Conservation (phyloP, 2,888 invertebrate genomes). For the Iselma pallidipennis region DNA sequence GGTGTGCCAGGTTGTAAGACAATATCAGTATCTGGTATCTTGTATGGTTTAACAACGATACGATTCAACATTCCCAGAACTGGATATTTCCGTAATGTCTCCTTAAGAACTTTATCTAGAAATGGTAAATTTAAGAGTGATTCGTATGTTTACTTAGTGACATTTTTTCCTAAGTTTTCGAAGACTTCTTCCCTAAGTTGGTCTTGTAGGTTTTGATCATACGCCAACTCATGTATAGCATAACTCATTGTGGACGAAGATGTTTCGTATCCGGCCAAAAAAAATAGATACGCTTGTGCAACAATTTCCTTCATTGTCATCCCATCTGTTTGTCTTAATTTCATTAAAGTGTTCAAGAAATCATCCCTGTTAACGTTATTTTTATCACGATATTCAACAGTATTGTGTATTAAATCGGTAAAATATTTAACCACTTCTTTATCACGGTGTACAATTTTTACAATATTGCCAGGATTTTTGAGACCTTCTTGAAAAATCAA, state of each 20-base stretch:
- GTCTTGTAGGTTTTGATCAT: conserved; percentile 13
- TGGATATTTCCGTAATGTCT: conserved; percentile 27
- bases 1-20: conserved; percentile 9
- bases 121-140: conserved; percentile 10
- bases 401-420: neutral
- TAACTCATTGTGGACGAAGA: conserved; percentile 11
- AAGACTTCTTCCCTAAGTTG: conserved; percentile 11
- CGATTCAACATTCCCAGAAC: conserved; percentile 16
- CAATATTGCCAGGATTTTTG: conserved; percentile 13
- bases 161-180: conserved; percentile 9
- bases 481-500: conserved; percentile 6
- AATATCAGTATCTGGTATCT: conserved; percentile 21
- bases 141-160: conserved; percentile 11
- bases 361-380: conserved; percentile 8
- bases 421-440: conserved; percentile 2
- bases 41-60: conserved; percentile 19
- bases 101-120: conserved; percentile 15
- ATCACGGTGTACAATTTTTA: conserved; percentile 1
- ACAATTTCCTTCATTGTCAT: conserved; percentile 10
- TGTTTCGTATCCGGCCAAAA: conserved; percentile 15
- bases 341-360: conserved; percentile 8
- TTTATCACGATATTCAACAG: conserved; percentile 8
- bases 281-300: conserved; percentile 11
- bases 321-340: conserved; percentile 9
- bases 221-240: conserved; percentile 11